Conservation (phyloP, 2,797 vertebrate genomes). For the Iguana delicatissima region DNA sequence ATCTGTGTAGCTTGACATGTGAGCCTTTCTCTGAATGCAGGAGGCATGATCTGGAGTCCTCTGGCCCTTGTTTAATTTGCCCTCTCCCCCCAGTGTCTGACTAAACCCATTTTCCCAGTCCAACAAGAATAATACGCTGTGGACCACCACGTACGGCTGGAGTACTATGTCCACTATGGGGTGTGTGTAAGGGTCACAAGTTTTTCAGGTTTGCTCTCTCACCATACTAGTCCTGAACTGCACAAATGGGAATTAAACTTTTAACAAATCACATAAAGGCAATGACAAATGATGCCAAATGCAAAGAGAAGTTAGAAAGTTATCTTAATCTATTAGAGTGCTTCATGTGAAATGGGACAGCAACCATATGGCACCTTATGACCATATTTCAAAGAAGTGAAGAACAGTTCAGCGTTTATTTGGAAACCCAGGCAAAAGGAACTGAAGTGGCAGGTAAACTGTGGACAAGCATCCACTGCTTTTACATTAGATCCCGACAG, state of each 20-base stretch:
- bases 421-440: background rate
- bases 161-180: background rate
- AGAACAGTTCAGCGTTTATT: constrained; percentile 4
- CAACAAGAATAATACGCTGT: background rate
- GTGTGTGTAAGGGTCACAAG: background rate
- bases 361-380: background rate
- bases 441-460: background rate
- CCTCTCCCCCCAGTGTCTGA: background rate
- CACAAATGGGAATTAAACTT: background rate
- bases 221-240: background rate
- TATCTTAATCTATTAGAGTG: background rate
- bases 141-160: background rate
- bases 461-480: background rate
- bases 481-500: background rate
- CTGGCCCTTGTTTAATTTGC: background rate
- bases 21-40: background rate
- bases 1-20: background rate
- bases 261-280: background rate
- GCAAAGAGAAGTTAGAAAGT: background rate
- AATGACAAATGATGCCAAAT: background rate
- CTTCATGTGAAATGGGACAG: background rate
- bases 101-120: background rate
- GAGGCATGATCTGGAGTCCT: background rate
- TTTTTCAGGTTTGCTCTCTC: background rate
- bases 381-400: background rate